Conservation (phyloP, 2,888 invertebrate species). For the Hemicrepidius hirtus region DNA sequence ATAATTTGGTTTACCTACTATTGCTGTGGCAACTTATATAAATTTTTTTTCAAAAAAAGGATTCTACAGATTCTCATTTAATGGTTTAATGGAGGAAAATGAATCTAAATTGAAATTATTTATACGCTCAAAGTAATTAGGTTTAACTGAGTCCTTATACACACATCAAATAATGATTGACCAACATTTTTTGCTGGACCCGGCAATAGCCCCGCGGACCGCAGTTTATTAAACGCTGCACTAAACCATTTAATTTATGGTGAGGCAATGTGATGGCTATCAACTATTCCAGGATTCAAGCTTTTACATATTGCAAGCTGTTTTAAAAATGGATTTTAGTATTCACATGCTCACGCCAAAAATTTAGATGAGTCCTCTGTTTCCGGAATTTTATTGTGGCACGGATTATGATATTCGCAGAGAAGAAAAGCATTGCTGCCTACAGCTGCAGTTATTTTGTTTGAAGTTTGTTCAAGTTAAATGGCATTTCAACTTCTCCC, state of each 20-base stretch:
- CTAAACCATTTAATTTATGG: not conserved
- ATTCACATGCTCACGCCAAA: constrained; percentile 22
- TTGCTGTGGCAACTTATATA: no score
- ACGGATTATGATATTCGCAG: constrained; percentile 31
- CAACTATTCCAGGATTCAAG: constrained; percentile 17
- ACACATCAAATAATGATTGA: no score
- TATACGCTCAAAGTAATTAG: no score
- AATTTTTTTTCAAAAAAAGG: no score
- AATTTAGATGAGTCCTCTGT: constrained; percentile 23
- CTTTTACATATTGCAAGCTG: constrained; percentile 10
- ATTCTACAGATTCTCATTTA: no score
- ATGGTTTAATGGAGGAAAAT: no score
- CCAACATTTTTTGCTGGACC: no score
- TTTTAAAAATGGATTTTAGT: constrained; percentile 31
- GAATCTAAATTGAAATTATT: no score
- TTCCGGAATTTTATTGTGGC: constrained; percentile 29
- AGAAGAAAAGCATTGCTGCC: constrained; percentile 30
- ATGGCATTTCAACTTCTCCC: constrained; percentile 9
- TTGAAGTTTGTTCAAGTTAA: constrained; percentile 21
- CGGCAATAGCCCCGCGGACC: no score
- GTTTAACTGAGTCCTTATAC: no score
- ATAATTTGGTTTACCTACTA: no score
- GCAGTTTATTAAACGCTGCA: no score
- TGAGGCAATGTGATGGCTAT: constrained; percentile 17
- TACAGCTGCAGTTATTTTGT: constrained; percentile 9